Evolutionary conservation across 2,797 vertebrate genomes (phyloP).

Genomic region (Nothura maculosa): DNA sequence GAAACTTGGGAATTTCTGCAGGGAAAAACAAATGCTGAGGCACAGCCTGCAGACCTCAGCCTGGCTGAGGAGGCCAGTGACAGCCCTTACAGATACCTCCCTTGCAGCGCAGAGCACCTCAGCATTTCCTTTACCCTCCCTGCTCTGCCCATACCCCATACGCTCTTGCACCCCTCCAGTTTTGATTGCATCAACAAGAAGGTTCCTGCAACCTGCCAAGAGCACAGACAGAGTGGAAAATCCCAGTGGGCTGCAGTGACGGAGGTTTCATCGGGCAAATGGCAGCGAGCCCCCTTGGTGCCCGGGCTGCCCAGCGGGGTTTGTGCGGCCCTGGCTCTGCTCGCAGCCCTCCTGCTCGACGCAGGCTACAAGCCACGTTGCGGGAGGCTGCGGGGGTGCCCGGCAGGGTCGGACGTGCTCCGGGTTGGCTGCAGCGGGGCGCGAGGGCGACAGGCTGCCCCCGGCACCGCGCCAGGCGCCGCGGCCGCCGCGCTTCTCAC

Average conservation of each 20-base stretch:
- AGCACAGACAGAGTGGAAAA: neutral
- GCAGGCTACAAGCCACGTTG: too few species aligned
- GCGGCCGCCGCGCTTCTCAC: neutral
- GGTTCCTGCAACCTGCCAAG: neutral
- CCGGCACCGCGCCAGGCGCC: neutral
- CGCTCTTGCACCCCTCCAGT: neutral
- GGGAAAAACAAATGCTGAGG: neutral
- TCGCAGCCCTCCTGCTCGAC: neutral
- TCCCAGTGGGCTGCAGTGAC: neutral
- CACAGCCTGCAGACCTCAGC: neutral
- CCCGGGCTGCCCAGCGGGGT: neutral
- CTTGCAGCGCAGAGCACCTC: neutral
- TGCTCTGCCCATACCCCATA: too few species aligned
- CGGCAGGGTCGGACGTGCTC: neutral
- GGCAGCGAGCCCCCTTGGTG: neutral
- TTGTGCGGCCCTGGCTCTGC: neutral
- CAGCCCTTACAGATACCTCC: neutral
- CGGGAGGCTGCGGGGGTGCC: too few species aligned
- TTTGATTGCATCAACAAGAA: neutral
- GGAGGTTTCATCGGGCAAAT: neutral
- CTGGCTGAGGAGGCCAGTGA: neutral
- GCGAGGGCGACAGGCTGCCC: rapidly evolving
- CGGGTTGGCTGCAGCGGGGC: neutral
- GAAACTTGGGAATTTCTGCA: neutral
- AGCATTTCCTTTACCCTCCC: neutral